Base-by-base conservation (phyloP, 2,888 invertebrate genomes). In the Cheilosia variabilis region DNA sequence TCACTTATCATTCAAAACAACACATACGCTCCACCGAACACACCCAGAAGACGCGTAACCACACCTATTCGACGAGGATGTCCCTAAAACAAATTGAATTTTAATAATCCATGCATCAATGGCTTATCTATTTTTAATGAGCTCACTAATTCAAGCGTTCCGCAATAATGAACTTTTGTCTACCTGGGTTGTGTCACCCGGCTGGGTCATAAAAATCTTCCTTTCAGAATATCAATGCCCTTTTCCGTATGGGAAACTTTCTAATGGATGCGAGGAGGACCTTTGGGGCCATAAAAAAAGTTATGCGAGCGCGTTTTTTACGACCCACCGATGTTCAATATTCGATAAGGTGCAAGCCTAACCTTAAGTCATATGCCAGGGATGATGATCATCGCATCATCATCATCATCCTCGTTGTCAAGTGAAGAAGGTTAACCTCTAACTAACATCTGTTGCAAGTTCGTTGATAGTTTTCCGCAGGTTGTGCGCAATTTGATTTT, bases 281-380 rank as follows among this genome's bases (percentile, higher is more conserved):
- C 63, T 58, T 19, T 7, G 22, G 17, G 78, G 83, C 58, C 73
- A 73, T 83, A 83, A 83, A 83, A 80, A 79, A 83, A 83, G 62
- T 83, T 84, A 83, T 65, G 76, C 76, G 57, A 77, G 43, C 50
- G 78, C 66, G 60, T 72, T 45, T n/a, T 86, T 86, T 86, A 86
- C 81, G 86, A 86, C 72, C 72, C 60, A 76, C 76, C 76, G 55
- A 86, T 86, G 81, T 86, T 86, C 86, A 86, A 86, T 86, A 81
- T 77, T 86, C 86, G 53, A 71, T 57, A 78, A 73, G 73, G 82
- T 82, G 37, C 41, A 58, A 50, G 34, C 50, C 17, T 45, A 50
- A 41, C 53, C 57, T n/a, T 47, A 80, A 62, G 34, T 60, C 55
- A 62, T 31, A 62, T 31, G 47, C 17, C n/a, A 17, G 15, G 68